Conservation (phyloP, 2,888 invertebrate genomes). For the Drosophila anomalata region DNA sequence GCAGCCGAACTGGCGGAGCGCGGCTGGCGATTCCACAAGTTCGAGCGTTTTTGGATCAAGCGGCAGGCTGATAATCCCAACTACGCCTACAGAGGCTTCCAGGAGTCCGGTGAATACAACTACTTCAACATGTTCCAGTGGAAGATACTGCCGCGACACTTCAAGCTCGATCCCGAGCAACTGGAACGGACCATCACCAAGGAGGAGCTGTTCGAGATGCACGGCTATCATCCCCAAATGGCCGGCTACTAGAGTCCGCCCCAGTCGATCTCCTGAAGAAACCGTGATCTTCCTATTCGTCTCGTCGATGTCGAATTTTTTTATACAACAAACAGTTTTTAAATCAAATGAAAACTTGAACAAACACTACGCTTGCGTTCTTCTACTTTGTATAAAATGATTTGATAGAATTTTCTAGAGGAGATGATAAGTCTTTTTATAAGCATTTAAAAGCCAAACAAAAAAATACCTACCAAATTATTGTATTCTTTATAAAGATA, state of each 20-base stretch:
- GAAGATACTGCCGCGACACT: slow-evolving; percentile 52
- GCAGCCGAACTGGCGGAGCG: slow-evolving; percentile 67
- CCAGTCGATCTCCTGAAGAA: not conserved
- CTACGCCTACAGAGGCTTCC: slow-evolving; percentile 31
- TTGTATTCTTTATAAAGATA: not conserved
- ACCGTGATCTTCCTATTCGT: not conserved
- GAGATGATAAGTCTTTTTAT: not conserved
- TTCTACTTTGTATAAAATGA: not conserved
- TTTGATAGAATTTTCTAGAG: slow-evolving; percentile 1
- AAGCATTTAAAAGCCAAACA: not conserved
- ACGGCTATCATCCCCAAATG: slow-evolving; percentile 66
- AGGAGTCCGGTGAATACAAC: slow-evolving; percentile 62
- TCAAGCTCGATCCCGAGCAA: slow-evolving; percentile 49
- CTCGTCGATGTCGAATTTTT: slow-evolving; percentile 4
- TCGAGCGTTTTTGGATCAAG: slow-evolving; percentile 52
- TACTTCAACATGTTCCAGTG: slow-evolving; percentile 64
- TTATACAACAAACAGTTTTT: slow-evolving; percentile 6
- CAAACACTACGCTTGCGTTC: not conserved
- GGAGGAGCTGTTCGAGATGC: slow-evolving; percentile 45
- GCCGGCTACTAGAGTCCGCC: slow-evolving; percentile 5
- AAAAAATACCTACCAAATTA: not conserved
- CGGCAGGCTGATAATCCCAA: slow-evolving; percentile 58
- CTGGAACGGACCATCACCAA: slow-evolving; percentile 60
- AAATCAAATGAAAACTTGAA: not conserved
- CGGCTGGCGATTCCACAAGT: slow-evolving; percentile 63